Percentiles rank a stretch among this genome's conserved stretches.
These are phyloP conservation scores for Zapornia atra DNA, from an alignment of 2,113 vertebrate species.

Conservation along the genomic window DNA sequence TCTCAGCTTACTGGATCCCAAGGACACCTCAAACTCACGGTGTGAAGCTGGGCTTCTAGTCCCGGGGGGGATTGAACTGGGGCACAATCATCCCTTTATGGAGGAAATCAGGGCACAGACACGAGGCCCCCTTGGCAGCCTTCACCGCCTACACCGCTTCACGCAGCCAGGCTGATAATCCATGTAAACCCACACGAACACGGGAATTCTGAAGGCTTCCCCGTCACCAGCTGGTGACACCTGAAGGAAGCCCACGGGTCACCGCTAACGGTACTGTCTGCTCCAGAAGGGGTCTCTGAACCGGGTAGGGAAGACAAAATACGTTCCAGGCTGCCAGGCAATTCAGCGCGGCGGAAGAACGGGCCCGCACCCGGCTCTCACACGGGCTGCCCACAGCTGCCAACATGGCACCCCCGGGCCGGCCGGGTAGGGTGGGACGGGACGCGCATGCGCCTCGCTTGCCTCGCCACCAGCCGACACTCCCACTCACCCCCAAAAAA, in stretches of 20 bases:
- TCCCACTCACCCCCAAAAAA: no score
- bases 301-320: neutral
- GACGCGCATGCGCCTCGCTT: neutral
- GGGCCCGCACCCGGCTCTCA: fast-evolving
- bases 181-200: no score
- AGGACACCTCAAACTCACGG: neutral
- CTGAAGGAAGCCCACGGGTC: neutral
- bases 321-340: fast-evolving
- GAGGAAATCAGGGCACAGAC: fast-evolving
- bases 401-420: neutral
- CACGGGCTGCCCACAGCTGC: fast-evolving
- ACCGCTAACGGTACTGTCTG: neutral
- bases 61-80: neutral
- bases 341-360: fast-evolving
- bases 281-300: fast-evolving
- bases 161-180: neutral
- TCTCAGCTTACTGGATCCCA: neutral
- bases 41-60: no score
- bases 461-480: fast-evolving
- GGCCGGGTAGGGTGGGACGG: fast-evolving
- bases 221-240: neutral
- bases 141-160: neutral
- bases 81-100: neutral
- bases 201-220: neutral
- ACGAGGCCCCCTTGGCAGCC: fast-evolving